Evolutionary conservation across 2,113 vertebrate species (phyloP).

Genomic region (Daubentonia madagascariensis): DNA sequence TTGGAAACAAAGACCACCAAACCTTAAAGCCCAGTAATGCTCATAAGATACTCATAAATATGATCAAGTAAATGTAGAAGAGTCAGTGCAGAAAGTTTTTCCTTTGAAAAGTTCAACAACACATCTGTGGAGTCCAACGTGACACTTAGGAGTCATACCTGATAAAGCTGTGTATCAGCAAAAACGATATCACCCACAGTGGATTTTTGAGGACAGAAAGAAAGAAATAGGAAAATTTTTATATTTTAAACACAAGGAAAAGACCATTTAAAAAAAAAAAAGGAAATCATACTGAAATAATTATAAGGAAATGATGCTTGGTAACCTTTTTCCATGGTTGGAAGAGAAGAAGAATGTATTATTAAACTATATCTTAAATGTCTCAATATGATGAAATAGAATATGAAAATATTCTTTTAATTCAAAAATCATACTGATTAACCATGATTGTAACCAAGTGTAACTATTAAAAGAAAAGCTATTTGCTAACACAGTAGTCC

Average conservation of each 20-base stretch:
- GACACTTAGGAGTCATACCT: slow-evolving; percentile 29
- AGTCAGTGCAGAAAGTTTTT: neutral
- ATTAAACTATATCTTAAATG: neutral
- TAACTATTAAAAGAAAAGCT: neutral
- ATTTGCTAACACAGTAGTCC: neutral
- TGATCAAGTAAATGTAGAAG: neutral
- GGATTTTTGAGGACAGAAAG: slow-evolving; percentile 46
- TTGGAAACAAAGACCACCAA: neutral
- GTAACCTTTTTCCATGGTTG: neutral
- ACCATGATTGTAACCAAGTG: neutral
- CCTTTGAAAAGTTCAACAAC: neutral
- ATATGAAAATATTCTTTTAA: slow-evolving; percentile 9
- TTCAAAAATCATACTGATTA: slow-evolving; percentile 30
- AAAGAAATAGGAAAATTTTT: slow-evolving; percentile 35
- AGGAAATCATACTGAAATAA: slow-evolving; percentile 39
- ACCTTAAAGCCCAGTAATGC: neutral
- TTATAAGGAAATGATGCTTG: neutral
- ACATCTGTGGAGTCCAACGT: neutral
- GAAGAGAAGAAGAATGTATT: neutral
- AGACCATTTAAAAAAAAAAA: neutral
- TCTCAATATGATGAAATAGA: neutral
- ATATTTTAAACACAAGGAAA: slow-evolving; percentile 52
- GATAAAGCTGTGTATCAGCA: slow-evolving; percentile 47
- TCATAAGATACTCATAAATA: neutral
- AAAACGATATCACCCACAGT: slow-evolving; percentile 33